Percentiles rank a stretch among this genome's conserved stretches.
phyloP scores from a whole-genome alignment of 1,140 invertebrate species.

The Lamellibrachia luymesi region DNA sequence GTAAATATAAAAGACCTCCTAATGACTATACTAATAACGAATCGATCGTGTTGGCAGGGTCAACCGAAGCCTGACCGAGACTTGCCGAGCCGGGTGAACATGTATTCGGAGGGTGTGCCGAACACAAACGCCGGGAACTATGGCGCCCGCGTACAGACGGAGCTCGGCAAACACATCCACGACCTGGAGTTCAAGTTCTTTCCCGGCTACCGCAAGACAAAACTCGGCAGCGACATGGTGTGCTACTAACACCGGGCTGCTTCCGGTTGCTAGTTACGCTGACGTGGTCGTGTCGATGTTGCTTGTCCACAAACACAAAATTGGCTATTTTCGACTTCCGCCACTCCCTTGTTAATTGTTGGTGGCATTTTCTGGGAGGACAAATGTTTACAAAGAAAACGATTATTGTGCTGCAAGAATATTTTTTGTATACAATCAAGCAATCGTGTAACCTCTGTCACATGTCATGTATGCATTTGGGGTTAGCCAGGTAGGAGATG shows the following conservation, averaged over 20 bases:
- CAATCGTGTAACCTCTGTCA: not conserved
- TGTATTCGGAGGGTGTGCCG: constrained; percentile 49
- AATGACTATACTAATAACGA: not conserved
- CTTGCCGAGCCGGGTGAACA: constrained; percentile 40
- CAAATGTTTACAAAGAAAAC: not conserved
- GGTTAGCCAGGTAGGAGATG: not conserved
- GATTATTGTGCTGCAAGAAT: not conserved
- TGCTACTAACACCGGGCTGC: constrained; percentile 41
- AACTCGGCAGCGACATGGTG: constrained; percentile 47
- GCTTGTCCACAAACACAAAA: not conserved
- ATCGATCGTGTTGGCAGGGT: constrained; percentile 37
- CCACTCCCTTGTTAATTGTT: not conserved
- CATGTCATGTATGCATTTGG: not conserved
- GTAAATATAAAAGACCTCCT: no score
- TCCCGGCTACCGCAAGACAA: constrained; percentile 39
- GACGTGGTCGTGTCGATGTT: no score
- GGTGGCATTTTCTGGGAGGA: not conserved
- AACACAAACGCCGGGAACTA: constrained; percentile 55
- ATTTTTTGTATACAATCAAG: not conserved
- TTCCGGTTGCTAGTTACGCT: no score
- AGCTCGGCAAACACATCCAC: constrained; percentile 42
- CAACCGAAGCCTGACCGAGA: constrained; percentile 39
- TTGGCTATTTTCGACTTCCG: not conserved
- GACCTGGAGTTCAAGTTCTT: constrained; percentile 49
- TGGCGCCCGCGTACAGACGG: constrained; percentile 42